phyloP scores from a whole-genome alignment of 2,797 vertebrate genomes.

The Chrysocyon brachyurus region DNA sequence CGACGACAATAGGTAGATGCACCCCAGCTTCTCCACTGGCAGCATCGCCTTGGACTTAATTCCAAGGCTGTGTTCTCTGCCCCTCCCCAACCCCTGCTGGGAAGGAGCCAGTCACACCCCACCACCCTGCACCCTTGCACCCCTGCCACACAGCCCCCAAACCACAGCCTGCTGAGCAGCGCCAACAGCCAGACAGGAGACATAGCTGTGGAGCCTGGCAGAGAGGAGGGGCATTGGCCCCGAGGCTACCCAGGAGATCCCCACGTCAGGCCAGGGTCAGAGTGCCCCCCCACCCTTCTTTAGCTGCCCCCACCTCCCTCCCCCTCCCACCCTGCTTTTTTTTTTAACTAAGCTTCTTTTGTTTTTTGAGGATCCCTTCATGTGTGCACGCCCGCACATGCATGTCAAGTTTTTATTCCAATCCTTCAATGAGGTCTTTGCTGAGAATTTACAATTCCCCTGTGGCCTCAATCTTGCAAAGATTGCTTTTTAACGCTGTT shows the following conservation, averaged over 20 bases:
- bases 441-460: slow-evolving; percentile 89
- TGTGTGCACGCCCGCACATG: slow-evolving; percentile 69
- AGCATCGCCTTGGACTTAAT: accelerated
- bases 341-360: neutral
- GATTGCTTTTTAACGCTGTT: slow-evolving; percentile 87
- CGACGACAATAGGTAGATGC: accelerated
- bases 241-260: neutral
- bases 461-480: slow-evolving; percentile 87
- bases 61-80: neutral
- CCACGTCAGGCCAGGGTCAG: accelerated
- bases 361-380: neutral
- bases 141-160: neutral
- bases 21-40: neutral
- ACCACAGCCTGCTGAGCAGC: neutral
- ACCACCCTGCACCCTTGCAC: too few species aligned
- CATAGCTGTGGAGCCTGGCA: neutral
- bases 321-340: neutral
- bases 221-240: neutral
- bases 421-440: slow-evolving; percentile 88
- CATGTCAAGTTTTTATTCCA: slow-evolving; percentile 80
- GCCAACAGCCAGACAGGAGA: neutral
- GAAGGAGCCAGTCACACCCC: neutral
- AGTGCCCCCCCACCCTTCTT: neutral
- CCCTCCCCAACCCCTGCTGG: neutral
- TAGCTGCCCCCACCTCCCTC: accelerated